Percentiles rank a stretch among this genome's conserved stretches.
phyloP scores from a whole-genome alignment of 2,113 vertebrate genomes.

The Micromys minutus region DNA sequence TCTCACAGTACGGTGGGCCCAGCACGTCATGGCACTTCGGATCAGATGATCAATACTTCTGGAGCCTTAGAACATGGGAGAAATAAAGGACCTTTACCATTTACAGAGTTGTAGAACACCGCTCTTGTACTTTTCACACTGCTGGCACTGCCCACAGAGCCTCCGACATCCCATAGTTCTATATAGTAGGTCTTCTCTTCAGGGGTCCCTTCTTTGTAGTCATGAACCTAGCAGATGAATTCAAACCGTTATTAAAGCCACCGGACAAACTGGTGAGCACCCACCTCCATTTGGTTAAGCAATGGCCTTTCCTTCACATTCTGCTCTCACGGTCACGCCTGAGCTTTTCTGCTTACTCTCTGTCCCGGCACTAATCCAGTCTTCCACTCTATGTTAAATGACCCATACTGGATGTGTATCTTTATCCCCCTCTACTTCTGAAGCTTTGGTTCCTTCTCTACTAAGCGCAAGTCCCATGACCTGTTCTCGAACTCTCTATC shows the following conservation, averaged over 20 bases:
- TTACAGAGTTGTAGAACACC: conserved; percentile 98
- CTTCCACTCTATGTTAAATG: not conserved
- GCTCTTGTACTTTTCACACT: conserved; percentile 97
- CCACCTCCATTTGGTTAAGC: not conserved
- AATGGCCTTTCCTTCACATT: not conserved
- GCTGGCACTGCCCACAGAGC: conserved; percentile 95
- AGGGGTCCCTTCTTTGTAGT: conserved; percentile 98
- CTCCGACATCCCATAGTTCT: conserved; percentile 98
- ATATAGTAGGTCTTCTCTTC: conserved; percentile 98
- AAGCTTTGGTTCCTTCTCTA: conserved; percentile 4
- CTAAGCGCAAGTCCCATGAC: not conserved
- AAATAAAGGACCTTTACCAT: conserved; percentile 88
- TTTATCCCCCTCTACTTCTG: not conserved
- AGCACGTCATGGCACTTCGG: not conserved
- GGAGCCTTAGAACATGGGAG: conserved; percentile 20
- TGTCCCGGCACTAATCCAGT: not conserved
- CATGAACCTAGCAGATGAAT: conserved; percentile 90
- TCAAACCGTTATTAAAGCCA: conserved; percentile 49
- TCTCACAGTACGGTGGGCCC: conserved; percentile 4
- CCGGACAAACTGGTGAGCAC: not conserved
- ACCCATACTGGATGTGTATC: not conserved
- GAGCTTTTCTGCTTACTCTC: not conserved
- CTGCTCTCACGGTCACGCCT: not conserved
- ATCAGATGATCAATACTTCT: conserved; percentile 10
- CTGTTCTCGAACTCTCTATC: not conserved